Percentiles rank a stretch among this genome's conserved stretches.
Conservation (phyloP, 2,888 invertebrate genomes). For the Andrena minutula region DNA sequence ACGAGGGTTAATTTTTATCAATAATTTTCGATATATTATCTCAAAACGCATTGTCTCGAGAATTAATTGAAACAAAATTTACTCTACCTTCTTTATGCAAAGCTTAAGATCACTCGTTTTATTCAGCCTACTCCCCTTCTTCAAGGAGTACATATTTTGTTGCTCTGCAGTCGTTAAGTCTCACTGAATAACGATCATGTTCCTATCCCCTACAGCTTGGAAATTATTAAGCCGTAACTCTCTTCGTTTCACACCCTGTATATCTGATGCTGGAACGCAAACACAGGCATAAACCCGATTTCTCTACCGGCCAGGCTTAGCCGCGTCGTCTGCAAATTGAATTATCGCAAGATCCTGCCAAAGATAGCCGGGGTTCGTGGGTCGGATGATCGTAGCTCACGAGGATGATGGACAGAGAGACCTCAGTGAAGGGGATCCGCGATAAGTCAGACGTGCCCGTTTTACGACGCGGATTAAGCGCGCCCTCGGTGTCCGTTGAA, state of each 20-base stretch:
- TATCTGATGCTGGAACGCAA: conserved; percentile 43
- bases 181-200: neutral
- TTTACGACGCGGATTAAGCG: conserved; percentile 5
- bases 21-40: no score
- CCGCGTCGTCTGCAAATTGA: conserved; percentile 50
- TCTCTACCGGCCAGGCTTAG: conserved; percentile 39
- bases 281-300: conserved; percentile 61
- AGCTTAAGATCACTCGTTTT: no score
- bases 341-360: conserved; percentile 49
- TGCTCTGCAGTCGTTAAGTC: neutral
- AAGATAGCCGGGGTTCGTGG: conserved; percentile 15
- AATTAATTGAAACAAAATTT: no score
- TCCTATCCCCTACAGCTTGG: neutral
- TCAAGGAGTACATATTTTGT: no score
- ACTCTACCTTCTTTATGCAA: no score
- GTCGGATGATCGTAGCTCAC: conserved; percentile 23
- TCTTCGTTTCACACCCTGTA: conserved; percentile 24
- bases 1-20: no score
- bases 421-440: conserved; percentile 22
- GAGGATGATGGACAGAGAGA: conserved; percentile 26
- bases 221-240: neutral
- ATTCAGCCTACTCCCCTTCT: no score
- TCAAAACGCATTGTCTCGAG: no score
- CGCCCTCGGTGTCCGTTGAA: conserved; percentile 1
- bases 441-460: conserved; percentile 31